phyloP scores from a whole-genome alignment of 2,888 invertebrate genomes.

The Galeruca laticollis region DNA sequence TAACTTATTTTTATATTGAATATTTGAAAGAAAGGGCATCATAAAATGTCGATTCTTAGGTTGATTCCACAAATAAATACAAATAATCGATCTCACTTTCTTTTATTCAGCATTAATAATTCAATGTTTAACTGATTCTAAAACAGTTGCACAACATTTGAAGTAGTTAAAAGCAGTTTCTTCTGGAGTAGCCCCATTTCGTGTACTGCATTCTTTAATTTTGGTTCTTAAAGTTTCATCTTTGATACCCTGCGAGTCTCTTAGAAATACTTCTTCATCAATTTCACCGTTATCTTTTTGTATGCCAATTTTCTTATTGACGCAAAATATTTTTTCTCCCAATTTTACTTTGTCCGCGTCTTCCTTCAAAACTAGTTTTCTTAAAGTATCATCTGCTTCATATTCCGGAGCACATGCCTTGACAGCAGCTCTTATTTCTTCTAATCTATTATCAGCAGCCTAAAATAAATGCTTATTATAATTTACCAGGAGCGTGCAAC shows the following conservation, averaged over 20 bases:
- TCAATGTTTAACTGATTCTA: too few relatives aligned
- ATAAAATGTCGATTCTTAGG: too few relatives aligned
- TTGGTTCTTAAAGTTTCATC: background rate
- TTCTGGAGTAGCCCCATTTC: background rate
- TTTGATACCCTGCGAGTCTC: background rate
- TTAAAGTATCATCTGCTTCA: background rate
- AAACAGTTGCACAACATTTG: background rate
- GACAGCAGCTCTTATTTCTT: background rate
- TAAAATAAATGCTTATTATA: background rate
- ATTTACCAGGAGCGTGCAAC: too few relatives aligned
- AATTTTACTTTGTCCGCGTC: background rate
- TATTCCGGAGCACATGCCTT: background rate
- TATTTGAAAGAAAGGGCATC: too few relatives aligned
- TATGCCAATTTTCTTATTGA: slow-evolving; percentile 2
- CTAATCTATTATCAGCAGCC: background rate
- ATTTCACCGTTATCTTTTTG: slow-evolving; percentile 1
- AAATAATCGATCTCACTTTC: too few relatives aligned
- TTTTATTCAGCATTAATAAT: too few relatives aligned
- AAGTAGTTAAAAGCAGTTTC: background rate
- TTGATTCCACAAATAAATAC: too few relatives aligned
- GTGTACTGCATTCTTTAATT: background rate
- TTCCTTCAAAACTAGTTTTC: background rate
- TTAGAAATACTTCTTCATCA: background rate
- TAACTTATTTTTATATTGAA: too few relatives aligned
- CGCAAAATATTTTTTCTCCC: background rate